Evolutionary conservation across 2,888 invertebrate species (phyloP), one percentile per base, ranked within the genome.

Genomic region (Melanostoma mellinum): DNA sequence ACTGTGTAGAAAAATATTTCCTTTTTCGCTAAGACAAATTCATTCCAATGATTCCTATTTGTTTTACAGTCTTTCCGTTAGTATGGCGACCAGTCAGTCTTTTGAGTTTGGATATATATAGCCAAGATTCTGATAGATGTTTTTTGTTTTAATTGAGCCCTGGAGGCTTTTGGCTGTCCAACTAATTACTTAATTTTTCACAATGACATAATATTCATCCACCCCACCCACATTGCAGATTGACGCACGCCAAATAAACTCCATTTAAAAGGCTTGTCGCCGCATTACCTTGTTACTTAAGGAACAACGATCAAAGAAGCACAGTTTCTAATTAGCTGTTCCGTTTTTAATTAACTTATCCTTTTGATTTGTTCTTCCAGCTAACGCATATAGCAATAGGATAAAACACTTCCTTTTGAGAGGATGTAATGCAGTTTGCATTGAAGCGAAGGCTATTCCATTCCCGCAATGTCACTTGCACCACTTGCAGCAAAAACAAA

Each of bases 341-440:
- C 76, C 75, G 68, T 85, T 79, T 75, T 80, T 85, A 85, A 85
- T 85, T 85, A 85, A 85, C 67, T 85, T 75, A 80, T 80, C 75
- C 85, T 56, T 80, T 68, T 72, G 75, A 80, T 75, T 72, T 73
- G 44, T 48, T 78, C 60, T 50, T 74, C 58, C 69, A 65, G 58
- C 32, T 46, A 61, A 81, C 72, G 76, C 72, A 81, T 50, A 50
- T 20, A 30, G 40, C 68, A 63, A 73, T 63, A 56, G 36, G 36
- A 69, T 44, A 46, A 30, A 73, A 58, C 38, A 69, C 68, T 82
- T 82, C 63, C 68, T 76, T 63, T 74, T 38, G 8, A 48, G 50
- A 56, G 48, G 52, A 60, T 33, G 33, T 50, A 35, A 33, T 63
- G 38, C 10, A 55, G 36, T 53, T 75, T 69, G 69, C 60, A 61